Base-by-base conservation (phyloP, 2,888 invertebrate genomes). In the Brassicogethes aeneus region DNA sequence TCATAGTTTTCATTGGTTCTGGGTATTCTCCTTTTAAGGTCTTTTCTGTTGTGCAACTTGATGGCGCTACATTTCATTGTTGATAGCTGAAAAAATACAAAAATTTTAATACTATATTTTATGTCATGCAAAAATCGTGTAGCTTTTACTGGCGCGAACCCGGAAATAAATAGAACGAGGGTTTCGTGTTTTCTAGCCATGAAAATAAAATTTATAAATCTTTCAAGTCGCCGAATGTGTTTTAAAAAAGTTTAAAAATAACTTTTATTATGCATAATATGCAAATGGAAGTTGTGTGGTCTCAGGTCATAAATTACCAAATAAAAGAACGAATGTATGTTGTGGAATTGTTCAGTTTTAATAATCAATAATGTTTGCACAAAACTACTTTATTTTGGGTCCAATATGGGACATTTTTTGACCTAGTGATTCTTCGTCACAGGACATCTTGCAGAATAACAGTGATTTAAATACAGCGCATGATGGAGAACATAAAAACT, bases 1-100 rank as follows among this genome's bases (percentile, higher is more conserved):
- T 23, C 10, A 10, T 23, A 7, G 5, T 5, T 23, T 5, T 10
- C 10, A 10, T 23, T 7, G 5, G 23, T 23, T 10, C 23, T 23
- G 23, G 23, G 5, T 23, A 23, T 5, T 5, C 10, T 23, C 10
- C 23, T 23, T 5, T 23, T 23, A 23, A 45, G 44, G 8, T 56
- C 53, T 3, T 44, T 44, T 50, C 59, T 50, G 39, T 47, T 52
- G 15, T 47, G 41, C 37, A 64, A 39, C 43, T 56, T 57, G 12
- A 62, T 57, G 14, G 60, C 51, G 16, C 54, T 53, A 45, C 64
- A 62, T 50, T 61, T 61, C 61, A 62, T 61, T 39, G 38, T 30
- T 36, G 37, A 15, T 15, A 29, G 13, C 37, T 43, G 33, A 37
- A 41, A 37, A 36, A 36, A 34, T 15, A 23, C 40, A 10, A n/a